These are phyloP conservation scores for Synanthedon tipuliformis DNA, from an alignment of 2,888 invertebrate genomes.

Conservation along the genomic window DNA sequence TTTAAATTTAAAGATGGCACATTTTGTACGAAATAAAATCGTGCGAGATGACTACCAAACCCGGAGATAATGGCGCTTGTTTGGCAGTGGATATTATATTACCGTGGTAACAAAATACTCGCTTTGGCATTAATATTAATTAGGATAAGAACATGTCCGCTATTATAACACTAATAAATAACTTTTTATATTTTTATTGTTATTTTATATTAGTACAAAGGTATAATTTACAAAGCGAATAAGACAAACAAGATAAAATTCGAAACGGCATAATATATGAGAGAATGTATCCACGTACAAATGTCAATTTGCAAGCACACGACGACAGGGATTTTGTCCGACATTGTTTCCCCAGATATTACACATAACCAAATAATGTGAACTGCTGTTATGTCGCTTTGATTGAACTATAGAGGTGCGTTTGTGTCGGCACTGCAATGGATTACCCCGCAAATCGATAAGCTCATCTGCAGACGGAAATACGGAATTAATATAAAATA, in stretches of 20 bases:
- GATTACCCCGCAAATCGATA: background rate
- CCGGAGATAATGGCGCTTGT: too few relatives aligned
- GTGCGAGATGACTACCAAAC: too few relatives aligned
- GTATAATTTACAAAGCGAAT: too few relatives aligned
- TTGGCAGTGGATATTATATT: too few relatives aligned
- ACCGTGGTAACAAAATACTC: too few relatives aligned
- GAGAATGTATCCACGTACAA: background rate
- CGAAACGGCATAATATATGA: background rate
- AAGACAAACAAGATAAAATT: background rate
- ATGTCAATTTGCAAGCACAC: background rate
- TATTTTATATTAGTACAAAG: background rate
- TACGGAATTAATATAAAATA: too few relatives aligned
- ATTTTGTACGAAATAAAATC: too few relatives aligned
- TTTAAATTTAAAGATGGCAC: too few relatives aligned
- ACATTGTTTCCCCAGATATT: conserved; percentile 45
- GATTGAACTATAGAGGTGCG: conserved; percentile 30
- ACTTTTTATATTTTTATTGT: background rate
- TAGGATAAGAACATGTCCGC: too few relatives aligned
- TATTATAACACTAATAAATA: too few relatives aligned
- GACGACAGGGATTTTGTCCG: conserved; percentile 9
- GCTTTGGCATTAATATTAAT: too few relatives aligned
- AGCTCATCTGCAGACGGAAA: too few relatives aligned
- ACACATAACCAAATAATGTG: conserved; percentile 34
- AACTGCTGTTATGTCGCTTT: conserved; percentile 35
- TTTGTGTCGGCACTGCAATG: background rate